A percentile compares a stretch with the other conserved stretches of the same genome.
phyloP scores from a whole-genome alignment of 2,113 vertebrate species.

The Gallinago paraguaiae region DNA sequence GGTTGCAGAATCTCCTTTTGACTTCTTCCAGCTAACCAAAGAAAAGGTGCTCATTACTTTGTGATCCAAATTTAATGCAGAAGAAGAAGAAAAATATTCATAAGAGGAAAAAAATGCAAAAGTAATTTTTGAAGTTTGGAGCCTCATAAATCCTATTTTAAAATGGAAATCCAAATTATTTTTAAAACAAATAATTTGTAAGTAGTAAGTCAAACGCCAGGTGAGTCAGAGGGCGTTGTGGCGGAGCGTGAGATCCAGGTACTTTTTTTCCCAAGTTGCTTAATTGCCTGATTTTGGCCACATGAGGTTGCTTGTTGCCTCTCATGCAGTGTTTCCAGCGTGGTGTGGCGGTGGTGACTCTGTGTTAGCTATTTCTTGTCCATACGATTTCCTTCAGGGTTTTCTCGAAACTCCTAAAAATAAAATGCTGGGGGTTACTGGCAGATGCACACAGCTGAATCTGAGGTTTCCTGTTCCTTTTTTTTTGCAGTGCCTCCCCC shows the following conservation, averaged over 20 bases:
- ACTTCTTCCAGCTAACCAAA: background rate
- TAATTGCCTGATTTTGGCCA: background rate
- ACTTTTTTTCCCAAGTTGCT: background rate
- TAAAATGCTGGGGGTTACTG: background rate
- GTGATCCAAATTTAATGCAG: background rate
- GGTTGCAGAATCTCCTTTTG: background rate
- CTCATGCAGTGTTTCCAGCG: background rate
- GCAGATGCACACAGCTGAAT: too few relatives aligned
- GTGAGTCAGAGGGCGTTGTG: background rate
- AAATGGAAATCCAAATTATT: background rate
- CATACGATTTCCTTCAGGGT: background rate
- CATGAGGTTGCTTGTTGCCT: background rate
- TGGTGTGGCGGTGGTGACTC: background rate
- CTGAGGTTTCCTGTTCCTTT: background rate
- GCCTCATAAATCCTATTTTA: background rate
- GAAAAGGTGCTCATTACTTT: background rate
- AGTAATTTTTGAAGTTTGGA: background rate
- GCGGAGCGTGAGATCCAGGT: background rate
- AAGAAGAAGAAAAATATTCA: background rate
- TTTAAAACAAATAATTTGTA: background rate
- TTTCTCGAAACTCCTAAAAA: background rate
- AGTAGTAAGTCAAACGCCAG: background rate
- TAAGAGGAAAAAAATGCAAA: background rate
- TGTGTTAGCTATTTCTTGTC: background rate
- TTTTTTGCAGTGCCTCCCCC: background rate